Conservation (phyloP, 2,113 vertebrate species). For the Anolis sagrei region DNA sequence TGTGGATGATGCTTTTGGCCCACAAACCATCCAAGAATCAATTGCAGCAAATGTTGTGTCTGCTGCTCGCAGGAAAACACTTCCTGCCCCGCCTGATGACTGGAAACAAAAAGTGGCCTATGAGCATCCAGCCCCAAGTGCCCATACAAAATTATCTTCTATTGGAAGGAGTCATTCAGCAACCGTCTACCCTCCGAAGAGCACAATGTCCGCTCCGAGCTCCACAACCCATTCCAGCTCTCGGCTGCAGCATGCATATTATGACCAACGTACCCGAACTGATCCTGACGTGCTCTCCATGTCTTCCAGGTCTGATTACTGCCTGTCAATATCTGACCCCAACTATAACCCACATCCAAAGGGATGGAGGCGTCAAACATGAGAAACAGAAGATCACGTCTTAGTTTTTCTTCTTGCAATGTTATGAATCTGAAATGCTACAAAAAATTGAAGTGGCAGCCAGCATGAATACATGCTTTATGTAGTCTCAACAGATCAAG, state of each 20-base stretch:
- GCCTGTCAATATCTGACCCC: constrained; percentile 67
- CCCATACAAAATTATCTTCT: constrained; percentile 13
- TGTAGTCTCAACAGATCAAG: constrained; percentile 39
- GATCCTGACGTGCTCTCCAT: constrained; percentile 71
- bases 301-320: constrained; percentile 78
- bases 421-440: constrained; percentile 31
- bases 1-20: constrained; percentile 89
- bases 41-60: constrained; percentile 84
- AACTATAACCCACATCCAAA: constrained; percentile 82
- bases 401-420: constrained; percentile 20
- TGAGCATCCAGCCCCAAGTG: constrained; percentile 61
- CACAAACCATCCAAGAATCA: constrained; percentile 84
- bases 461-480: constrained; percentile 23
- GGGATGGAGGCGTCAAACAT: constrained; percentile 82
- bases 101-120: constrained; percentile 84
- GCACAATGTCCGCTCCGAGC: constrained; percentile 59
- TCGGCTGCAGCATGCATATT: constrained; percentile 75
- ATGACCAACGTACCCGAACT: constrained; percentile 76
- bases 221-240: constrained; percentile 70
- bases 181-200: constrained; percentile 65
- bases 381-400: constrained; percentile 49
- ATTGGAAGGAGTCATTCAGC: constrained; percentile 58
- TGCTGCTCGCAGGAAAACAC: constrained; percentile 86
- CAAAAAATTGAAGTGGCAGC: neutral
- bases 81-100: constrained; percentile 80